A percentile compares a stretch with the other conserved stretches of the same genome.
Conservation (phyloP, 1,140 invertebrate species). For the Papilio helenus region DNA sequence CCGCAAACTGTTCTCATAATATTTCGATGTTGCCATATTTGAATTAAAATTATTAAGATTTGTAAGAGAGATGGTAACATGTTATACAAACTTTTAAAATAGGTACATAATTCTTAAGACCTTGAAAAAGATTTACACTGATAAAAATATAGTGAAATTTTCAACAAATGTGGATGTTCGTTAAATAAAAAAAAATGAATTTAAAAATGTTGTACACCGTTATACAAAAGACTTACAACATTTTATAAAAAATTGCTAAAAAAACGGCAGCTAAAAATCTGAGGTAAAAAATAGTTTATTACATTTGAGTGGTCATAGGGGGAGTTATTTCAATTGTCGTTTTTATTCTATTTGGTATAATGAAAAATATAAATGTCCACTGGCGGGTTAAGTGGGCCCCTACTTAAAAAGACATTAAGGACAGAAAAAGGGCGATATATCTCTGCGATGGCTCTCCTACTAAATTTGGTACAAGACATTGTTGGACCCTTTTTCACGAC, state of each 20-base stretch:
- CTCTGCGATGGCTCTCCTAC: constrained; percentile 21
- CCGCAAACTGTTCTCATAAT: constrained; percentile 13
- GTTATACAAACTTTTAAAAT: not conserved
- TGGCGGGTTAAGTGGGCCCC: constrained; percentile 2
- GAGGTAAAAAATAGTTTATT: too few relatives aligned
- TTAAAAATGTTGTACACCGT: too few relatives aligned
- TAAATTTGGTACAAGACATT: constrained; percentile 25
- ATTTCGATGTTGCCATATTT: not conserved
- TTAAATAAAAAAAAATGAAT: too few relatives aligned
- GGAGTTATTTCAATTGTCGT: not conserved
- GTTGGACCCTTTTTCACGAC: constrained; percentile 18
- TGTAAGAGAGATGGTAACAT: not conserved
- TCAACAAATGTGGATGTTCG: too few relatives aligned
- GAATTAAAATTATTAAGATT: not conserved
- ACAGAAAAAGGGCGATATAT: constrained; percentile 25
- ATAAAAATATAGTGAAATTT: too few relatives aligned
- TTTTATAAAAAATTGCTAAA: too few relatives aligned
- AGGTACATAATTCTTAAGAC: too few relatives aligned
- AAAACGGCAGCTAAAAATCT: too few relatives aligned
- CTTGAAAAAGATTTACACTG: too few relatives aligned
- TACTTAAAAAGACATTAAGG: constrained; percentile 27
- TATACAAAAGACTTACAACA: too few relatives aligned
- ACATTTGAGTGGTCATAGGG: not conserved
- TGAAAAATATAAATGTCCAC: constrained; percentile 24
- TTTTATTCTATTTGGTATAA: constrained; percentile 22